phyloP scores from a whole-genome alignment of 2,797 vertebrate species.

The Sebastolobus altivelis region DNA sequence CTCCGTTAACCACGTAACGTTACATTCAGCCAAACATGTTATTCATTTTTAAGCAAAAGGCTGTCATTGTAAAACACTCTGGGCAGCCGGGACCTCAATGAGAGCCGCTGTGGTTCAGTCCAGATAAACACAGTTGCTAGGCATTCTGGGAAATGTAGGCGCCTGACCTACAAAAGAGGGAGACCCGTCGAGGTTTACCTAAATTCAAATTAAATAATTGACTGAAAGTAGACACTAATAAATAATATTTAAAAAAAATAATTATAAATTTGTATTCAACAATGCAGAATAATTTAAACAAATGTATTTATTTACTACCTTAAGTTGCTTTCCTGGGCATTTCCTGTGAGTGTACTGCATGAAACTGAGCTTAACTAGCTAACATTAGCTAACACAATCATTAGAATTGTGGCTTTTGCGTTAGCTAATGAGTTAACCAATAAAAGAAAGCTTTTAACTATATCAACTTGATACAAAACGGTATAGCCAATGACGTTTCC shows the following conservation, averaged over 20 bases:
- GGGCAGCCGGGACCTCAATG: not conserved
- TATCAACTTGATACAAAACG: not conserved
- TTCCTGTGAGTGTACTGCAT: too few relatives aligned
- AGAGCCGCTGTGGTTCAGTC: not conserved
- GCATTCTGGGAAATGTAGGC: slow-evolving; percentile 77
- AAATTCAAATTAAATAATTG: not conserved
- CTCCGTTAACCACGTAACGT: not conserved
- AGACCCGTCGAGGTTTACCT: not conserved
- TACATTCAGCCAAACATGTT: slow-evolving; percentile 17
- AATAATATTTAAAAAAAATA: too few relatives aligned
- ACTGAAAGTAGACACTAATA: not conserved
- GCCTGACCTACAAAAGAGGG: not conserved
- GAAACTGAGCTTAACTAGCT: not conserved
- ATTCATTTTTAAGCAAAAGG: slow-evolving; percentile 25
- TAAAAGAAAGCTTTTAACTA: not conserved
- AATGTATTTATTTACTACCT: not conserved
- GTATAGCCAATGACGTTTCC: not conserved
- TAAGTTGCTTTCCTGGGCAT: too few relatives aligned
- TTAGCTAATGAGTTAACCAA: not conserved
- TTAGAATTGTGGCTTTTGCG: not conserved
- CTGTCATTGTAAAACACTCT: slow-evolving; percentile 25
- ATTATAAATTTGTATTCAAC: not conserved
- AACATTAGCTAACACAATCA: not conserved
- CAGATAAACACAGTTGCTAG: slow-evolving; percentile 18
- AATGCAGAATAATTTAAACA: not conserved